Percentiles rank a stretch among this genome's conserved stretches.
Evolutionary conservation across 1,140 invertebrate genomes (phyloP).

Genomic region (Rhizoglyphus robini): DNA sequence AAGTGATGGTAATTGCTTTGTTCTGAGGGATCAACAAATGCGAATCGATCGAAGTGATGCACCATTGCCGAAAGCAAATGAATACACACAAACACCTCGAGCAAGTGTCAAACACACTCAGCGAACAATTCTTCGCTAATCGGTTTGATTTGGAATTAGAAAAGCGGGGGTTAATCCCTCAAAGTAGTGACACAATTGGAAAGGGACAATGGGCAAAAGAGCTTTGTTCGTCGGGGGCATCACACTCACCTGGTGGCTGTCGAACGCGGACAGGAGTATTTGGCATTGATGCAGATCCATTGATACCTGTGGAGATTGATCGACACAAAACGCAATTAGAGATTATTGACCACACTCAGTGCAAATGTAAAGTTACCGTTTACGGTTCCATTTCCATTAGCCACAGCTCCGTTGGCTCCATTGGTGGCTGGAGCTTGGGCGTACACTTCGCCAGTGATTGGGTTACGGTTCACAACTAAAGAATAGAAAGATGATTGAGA

Average conservation of each 20-base stretch:
- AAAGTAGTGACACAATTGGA: background rate
- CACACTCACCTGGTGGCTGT: conserved; percentile 21
- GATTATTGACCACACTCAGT: background rate
- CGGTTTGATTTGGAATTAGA: too few relatives aligned
- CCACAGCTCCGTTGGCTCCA: background rate
- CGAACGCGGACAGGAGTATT: conserved; percentile 21
- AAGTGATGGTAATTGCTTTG: background rate
- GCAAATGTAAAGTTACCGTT: conserved; percentile 4
- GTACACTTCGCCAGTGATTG: conserved; percentile 23
- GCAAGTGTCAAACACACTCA: too few relatives aligned
- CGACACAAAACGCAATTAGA: background rate
- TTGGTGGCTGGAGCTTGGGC: conserved; percentile 4
- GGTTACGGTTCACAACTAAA: conserved; percentile 22
- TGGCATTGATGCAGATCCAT: conserved; percentile 20
- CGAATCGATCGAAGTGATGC: too few relatives aligned
- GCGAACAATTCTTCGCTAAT: too few relatives aligned
- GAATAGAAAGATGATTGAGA: background rate
- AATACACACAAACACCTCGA: background rate
- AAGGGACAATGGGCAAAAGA: background rate
- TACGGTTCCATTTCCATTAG: conserved; percentile 15
- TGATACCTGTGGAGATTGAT: background rate
- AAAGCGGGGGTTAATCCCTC: background rate
- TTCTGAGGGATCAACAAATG: background rate
- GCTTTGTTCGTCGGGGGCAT: background rate
- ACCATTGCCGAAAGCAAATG: too few relatives aligned